Evolutionary conservation across 2,888 invertebrate species (phyloP).

Genomic region (Therioaphis trifolii): DNA sequence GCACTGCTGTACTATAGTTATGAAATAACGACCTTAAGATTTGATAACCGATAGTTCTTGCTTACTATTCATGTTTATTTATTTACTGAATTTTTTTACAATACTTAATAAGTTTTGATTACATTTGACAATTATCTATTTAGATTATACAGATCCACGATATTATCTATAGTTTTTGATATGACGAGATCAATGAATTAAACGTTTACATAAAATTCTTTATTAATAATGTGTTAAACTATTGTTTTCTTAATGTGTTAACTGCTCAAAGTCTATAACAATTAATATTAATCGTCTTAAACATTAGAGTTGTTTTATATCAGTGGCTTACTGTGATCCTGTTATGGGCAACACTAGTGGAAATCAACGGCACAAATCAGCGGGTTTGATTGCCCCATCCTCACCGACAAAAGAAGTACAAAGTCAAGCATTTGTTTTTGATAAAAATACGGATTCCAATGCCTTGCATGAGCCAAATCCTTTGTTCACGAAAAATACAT

Average conservation of each 20-base stretch:
- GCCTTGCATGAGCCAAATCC: conserved; percentile 67
- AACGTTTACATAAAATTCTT: too few species aligned
- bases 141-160: too few species aligned
- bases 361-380: conserved; percentile 78
- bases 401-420: conserved; percentile 79
- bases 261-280: not conserved
- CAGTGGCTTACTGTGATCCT: conserved; percentile 15
- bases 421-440: conserved; percentile 86
- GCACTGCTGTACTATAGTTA: not conserved
- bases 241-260: not conserved
- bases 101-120: too few species aligned
- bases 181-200: too few species aligned
- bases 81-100: too few species aligned
- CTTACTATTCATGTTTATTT: too few species aligned
- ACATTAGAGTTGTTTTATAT: conserved; percentile 19
- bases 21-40: not conserved
- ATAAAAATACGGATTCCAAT: conserved; percentile 78
- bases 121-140: too few species aligned
- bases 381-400: conserved; percentile 72
- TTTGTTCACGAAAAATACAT: conserved; percentile 18
- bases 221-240: too few species aligned
- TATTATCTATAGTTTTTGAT: too few species aligned
- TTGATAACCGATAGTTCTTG: not conserved
- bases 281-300: not conserved
- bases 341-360: conserved; percentile 57